Evolutionary conservation across 2,888 invertebrate species (phyloP), one percentile per base, ranked within the genome.

Genomic region (Atrina japonica): DNA sequence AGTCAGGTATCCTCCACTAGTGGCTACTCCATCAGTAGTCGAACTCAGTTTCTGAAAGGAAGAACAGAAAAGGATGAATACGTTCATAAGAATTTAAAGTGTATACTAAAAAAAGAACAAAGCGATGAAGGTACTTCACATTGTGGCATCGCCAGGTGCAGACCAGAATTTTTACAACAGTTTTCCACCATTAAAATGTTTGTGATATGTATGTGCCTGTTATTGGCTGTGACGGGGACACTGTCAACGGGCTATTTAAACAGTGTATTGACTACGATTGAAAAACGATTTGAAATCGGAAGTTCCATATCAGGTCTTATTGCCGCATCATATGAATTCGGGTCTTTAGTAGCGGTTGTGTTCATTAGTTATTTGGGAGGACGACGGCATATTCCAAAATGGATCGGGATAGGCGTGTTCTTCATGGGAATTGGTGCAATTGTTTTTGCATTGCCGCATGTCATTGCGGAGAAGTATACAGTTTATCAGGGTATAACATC

Each of bases 361-460:
- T 97, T 97, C 91, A 97, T 98, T 84, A 96, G 96, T 88, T 98
- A 97, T 91, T 94, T 97, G 87, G 97, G 97, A 80, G 96, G 96
- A 86, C 93, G 96, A 74, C 93, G 97, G 78, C 96, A 97, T 91
- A 97, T 97, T 90, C 97, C 97, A 63, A 95, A 96, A 45, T 97
- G 97, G 97, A 97, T 98, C 87, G 97, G 96, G 77, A 95, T 96
- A 76, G 97, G 96, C 94, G 91, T 92, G 66, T 94, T 97, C 66
- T 95, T 97, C 87, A 97, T 97, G 96, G 97, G 96, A 72, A 93
- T 96, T 85, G 97, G 97, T 0, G 96, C 97, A 47, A 92, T 97
- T 88, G 94, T 97, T 82, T 97, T 97, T 91, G 96, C 97, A 92
- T 93, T 97, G 86, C 97, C 97, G 70, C 97, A 98, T 91, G 96